Conservation (phyloP, 2,797 vertebrate species). For the Microctenopoma stevenorrisi region DNA sequence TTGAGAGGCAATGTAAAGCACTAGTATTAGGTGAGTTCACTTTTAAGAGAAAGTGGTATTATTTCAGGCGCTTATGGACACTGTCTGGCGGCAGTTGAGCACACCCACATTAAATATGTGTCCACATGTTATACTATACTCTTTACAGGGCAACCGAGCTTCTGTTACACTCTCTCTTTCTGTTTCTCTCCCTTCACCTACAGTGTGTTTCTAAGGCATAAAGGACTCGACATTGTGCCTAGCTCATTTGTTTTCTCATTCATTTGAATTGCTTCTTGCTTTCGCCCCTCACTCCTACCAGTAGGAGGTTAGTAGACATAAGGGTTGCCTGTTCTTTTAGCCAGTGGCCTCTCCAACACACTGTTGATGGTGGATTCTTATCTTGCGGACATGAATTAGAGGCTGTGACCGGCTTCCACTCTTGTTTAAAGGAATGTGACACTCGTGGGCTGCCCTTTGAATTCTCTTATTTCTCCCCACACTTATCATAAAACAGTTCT, state of each 20-base stretch:
- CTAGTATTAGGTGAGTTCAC: constrained; percentile 88
- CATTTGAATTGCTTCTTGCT: constrained; percentile 45
- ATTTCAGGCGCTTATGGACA: constrained; percentile 74
- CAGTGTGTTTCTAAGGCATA: constrained; percentile 38
- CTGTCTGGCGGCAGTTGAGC: constrained; percentile 30
- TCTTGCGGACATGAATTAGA: constrained; percentile 81
- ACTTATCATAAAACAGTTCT: constrained; percentile 58
- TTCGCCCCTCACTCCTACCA: constrained; percentile 35
- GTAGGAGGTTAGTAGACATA: constrained; percentile 83
- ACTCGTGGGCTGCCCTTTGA: constrained; percentile 79
- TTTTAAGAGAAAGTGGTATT: constrained; percentile 85
- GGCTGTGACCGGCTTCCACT: constrained; percentile 80
- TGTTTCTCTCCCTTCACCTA: constrained; percentile 48
- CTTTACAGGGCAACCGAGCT: constrained; percentile 39
- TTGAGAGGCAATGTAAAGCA: constrained; percentile 87
- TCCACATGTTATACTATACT: constrained; percentile 45
- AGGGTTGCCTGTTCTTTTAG: constrained; percentile 80
- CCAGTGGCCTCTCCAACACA: constrained; percentile 79
- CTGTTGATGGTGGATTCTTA: constrained; percentile 78
- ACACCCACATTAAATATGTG: constrained; percentile 46
- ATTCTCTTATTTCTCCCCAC: constrained; percentile 72
- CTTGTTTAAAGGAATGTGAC: constrained; percentile 80
- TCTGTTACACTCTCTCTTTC: constrained; percentile 19
- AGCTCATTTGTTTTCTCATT: constrained; percentile 58
- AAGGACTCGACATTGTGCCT: constrained; percentile 31